Evolutionary conservation across 2,888 invertebrate genomes (phyloP), one percentile per base, ranked within the genome.

Genomic region (Diarsia mendica): DNA sequence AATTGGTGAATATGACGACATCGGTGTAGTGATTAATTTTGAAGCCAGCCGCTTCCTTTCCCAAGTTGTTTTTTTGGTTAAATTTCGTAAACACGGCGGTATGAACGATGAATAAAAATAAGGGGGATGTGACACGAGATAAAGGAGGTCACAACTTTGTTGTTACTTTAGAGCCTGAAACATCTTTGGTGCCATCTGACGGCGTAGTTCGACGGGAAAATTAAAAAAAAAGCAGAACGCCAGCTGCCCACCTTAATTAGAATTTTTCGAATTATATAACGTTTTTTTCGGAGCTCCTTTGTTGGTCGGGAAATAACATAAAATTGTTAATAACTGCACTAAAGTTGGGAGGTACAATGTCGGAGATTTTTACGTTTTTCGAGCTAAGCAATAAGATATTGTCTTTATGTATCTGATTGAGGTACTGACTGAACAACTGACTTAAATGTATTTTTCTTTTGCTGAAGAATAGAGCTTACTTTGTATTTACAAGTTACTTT

Each of bases 241-340:
- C 96, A 95, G 94, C 94, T 96, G 96, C 88, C 91, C 87, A 87
- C 90, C 93, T 93, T 96, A 95, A 96, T 95, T 96, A 96, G 94
- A 96, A 94, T 96, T 95, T 95, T 94, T 92, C 92, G 94, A 95
- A 96, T 96, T 93, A 94, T 92, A 94, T 90, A 91, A 92, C 89
- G 91, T 89, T 87, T 91, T 90, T 90, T 90, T 90, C 84, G 86
- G 82, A 84, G 89, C 87, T 89, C 91, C 89, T 91, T 91, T 90
- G 88, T 76, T 75, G 80, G 73, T 44, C 1, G 58, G 58, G 58
- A 72, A 75, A 83, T 82, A 84, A 86, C 88, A 85, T 89, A 89
- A 90, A 90, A 91, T 89, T 90, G 88, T 91, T 90, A 90, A 89
- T 90, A 90, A 87, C 88, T 88, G 83, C 82, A 89, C 83, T 86